Evolutionary conservation across 2,113 vertebrate genomes (phyloP).

Genomic region (Vulpes ferrilata): DNA sequence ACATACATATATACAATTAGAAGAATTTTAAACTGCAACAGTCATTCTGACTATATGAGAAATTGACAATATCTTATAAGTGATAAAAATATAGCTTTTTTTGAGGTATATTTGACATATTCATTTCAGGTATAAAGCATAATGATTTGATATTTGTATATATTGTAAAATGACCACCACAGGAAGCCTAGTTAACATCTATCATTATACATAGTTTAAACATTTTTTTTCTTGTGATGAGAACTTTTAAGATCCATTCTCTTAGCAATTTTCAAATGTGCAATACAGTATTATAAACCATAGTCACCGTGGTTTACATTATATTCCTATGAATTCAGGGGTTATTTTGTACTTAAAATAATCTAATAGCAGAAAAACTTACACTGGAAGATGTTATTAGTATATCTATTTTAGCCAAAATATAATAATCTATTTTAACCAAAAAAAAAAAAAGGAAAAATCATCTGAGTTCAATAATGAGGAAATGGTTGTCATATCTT

Average conservation of each 20-base stretch:
- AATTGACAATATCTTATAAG: neutral
- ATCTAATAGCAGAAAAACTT: slow-evolving; percentile 25
- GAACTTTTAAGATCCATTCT: neutral
- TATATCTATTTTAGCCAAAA: neutral
- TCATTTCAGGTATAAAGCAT: neutral
- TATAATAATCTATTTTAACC: neutral
- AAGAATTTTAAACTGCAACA: slow-evolving; percentile 23
- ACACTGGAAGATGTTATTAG: neutral
- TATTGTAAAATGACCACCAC: neutral
- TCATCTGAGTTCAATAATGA: neutral
- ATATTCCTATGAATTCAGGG: neutral
- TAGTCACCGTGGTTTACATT: neutral
- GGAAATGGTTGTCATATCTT: neutral
- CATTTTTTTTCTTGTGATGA: neutral
- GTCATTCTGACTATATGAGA: slow-evolving; percentile 30
- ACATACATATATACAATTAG: neutral
- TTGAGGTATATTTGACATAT: neutral
- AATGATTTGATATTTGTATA: neutral
- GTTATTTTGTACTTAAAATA: neutral
- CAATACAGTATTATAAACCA: neutral
- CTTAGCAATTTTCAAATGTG: neutral
- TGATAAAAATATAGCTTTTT: neutral
- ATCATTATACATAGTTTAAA: neutral
- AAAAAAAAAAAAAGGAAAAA: neutral
- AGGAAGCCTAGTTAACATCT: neutral